Base-by-base conservation (phyloP, 2,797 vertebrate species). In the Sebastes iracundus region DNA sequence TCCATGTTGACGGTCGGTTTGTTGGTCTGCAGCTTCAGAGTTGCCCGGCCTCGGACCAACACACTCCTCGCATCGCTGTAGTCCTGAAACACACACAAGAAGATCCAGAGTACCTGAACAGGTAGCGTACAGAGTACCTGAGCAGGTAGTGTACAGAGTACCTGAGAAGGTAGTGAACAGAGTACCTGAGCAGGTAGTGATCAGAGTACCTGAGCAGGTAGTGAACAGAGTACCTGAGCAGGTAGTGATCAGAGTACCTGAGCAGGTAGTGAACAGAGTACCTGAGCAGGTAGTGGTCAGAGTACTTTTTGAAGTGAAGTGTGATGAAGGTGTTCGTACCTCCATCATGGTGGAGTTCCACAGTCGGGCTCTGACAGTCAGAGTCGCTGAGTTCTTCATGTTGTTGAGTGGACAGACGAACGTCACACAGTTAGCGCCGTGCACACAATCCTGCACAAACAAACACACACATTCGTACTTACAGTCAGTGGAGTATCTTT, bases 331-430 rank as follows among this genome's bases (percentile, higher is more conserved):
- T 10, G 28, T n/a, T n/a, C 11, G 3, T 75, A 98, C 98, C 97
- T 98, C 97, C 0, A 97, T 93, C 92, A 99, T 95, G 56, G 98
- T 99, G 92, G 97, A 95, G 90, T 96, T 98, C 98, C 98, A 99
- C 33, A 99, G 93, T 0, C 97, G 91, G 2, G 97, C 96, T 27
- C 69, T 89, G 68, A 99, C 58, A 0, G 80, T 96, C 84, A 99
- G 64, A 0, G 72, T 89, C 1, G 96, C 96, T 0, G 84, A 42
- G 10, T 68, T 78, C 16, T 89, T 87, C 73, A 96, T 92, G 73
- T 96, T 90, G 3, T 64, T 46, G 35, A 99, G 90, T 0, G 95
- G 95, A 82, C 98, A 99, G 61, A 90, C 88, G 7, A 99, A 95
- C 71, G 87, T 96, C 59, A 96, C 80, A 46, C 98, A 99, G 23